A percentile compares a stretch with the other conserved stretches of the same genome.
Evolutionary conservation across 1,140 invertebrate species (phyloP).

Genomic region (Ylistrum balloti): DNA sequence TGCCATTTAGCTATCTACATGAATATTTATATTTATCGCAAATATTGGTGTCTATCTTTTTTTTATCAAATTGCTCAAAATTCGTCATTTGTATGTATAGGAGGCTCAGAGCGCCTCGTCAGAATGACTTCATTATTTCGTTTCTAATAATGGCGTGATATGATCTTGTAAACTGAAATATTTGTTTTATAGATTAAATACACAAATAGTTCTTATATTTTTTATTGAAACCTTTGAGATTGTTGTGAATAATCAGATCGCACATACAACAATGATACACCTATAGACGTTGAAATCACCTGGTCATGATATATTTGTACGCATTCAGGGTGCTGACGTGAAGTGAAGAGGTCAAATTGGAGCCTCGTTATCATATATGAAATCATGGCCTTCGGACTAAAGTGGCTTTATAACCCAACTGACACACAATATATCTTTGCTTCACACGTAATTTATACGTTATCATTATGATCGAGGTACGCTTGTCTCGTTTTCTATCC

Average conservation of each 20-base stretch:
- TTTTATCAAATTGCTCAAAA: not conserved
- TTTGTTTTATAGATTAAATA: not conserved
- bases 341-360: not conserved
- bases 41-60: no score
- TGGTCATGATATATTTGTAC: not conserved
- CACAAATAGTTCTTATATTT: not conserved
- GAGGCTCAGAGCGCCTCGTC: not conserved
- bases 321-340: not conserved
- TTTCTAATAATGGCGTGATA: not conserved
- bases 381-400: not conserved
- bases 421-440: not conserved
- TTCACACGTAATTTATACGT: not conserved
- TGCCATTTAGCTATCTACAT: no score
- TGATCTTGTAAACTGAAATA: not conserved
- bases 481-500: conserved; percentile 26
- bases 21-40: no score
- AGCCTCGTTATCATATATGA: not conserved
- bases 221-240: not conserved
- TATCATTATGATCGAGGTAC: conserved; percentile 18
- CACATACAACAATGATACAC: not conserved
- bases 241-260: not conserved
- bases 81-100: not conserved
- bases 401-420: not conserved
- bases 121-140: not conserved
- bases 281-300: not conserved